These are phyloP conservation scores for Heterochromis multidens DNA, from an alignment of 2,113 vertebrate genomes.

Conservation along the genomic window DNA sequence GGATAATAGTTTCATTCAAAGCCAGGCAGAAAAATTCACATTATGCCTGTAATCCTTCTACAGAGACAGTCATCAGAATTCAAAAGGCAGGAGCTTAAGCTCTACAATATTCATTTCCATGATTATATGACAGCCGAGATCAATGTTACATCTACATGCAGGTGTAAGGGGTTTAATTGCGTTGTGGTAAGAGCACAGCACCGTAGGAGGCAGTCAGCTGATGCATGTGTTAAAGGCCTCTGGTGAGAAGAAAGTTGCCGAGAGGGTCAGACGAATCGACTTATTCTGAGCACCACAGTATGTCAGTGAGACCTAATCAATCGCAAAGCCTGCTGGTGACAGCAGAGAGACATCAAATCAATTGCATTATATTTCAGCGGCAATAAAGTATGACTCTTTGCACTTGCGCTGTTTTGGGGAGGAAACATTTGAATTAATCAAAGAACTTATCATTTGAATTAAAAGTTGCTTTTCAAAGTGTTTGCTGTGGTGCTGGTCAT, in stretches of 20 bases:
- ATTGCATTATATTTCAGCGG: constrained; percentile 31
- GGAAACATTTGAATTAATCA: constrained; percentile 37
- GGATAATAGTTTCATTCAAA: constrained; percentile 34
- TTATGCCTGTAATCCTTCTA: constrained; percentile 28
- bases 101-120: constrained; percentile 6
- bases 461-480: neutral
- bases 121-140: constrained; percentile 5
- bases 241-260: constrained; percentile 5
- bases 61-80: neutral
- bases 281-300: constrained; percentile 23
- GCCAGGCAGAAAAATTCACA: constrained; percentile 14
- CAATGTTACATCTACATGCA: neutral
- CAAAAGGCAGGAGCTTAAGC: constrained; percentile 11
- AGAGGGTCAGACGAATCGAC: constrained; percentile 29
- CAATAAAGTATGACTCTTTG: constrained; percentile 20
- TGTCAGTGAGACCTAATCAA: constrained; percentile 45
- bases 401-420: neutral
- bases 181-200: neutral
- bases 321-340: constrained; percentile 27
- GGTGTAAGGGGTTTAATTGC: constrained; percentile 8
- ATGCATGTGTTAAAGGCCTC: constrained; percentile 9
- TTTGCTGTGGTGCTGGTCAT: neutral
- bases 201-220: constrained; percentile 7
- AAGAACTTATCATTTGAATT: constrained; percentile 26
- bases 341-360: constrained; percentile 37